Percentiles rank a stretch among this genome's conserved stretches.
Evolutionary conservation across 2,888 invertebrate genomes (phyloP).

Genomic region (Dendrolimus pini): DNA sequence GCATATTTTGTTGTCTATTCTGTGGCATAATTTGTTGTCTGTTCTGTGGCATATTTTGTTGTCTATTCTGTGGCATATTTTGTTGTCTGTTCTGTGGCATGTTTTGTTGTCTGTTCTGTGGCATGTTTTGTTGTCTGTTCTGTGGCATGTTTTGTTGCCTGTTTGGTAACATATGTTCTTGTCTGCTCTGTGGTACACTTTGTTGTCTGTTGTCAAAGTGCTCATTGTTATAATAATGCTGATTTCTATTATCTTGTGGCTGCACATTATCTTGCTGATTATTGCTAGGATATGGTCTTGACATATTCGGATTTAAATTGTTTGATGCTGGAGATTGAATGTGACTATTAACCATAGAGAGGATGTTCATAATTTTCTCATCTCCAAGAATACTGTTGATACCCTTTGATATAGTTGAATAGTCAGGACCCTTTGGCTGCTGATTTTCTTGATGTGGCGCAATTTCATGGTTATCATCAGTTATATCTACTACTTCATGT

Average conservation of each 20-base stretch:
- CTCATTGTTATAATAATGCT: conserved; percentile 6
- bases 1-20: conserved; percentile 7
- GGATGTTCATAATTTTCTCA: conserved; percentile 78
- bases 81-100: no score
- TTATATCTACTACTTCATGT: conserved; percentile 51
- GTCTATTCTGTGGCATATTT: no score
- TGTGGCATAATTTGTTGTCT: conserved; percentile 5
- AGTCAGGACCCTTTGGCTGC: conserved; percentile 49
- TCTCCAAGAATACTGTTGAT: conserved; percentile 79
- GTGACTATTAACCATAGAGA: conserved; percentile 59
- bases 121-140: no score
- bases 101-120: no score
- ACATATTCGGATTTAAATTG: conserved; percentile 4
- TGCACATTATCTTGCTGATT: not conserved
- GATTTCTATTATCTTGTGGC: not conserved
- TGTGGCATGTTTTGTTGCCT: no score
- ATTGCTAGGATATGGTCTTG: conserved; percentile 1
- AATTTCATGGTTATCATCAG: conserved; percentile 24
- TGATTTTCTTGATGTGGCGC: conserved; percentile 11
- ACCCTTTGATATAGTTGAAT: conserved; percentile 78
- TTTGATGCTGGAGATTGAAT: conserved; percentile 6
- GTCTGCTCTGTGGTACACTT: conserved; percentile 4
- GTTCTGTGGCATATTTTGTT: no score
- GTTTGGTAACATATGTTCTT: not conserved
- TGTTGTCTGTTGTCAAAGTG: conserved; percentile 6